These are phyloP conservation scores for Macrochelys suwanniensis DNA, from an alignment of 2,797 vertebrate species.

Conservation along the genomic window DNA sequence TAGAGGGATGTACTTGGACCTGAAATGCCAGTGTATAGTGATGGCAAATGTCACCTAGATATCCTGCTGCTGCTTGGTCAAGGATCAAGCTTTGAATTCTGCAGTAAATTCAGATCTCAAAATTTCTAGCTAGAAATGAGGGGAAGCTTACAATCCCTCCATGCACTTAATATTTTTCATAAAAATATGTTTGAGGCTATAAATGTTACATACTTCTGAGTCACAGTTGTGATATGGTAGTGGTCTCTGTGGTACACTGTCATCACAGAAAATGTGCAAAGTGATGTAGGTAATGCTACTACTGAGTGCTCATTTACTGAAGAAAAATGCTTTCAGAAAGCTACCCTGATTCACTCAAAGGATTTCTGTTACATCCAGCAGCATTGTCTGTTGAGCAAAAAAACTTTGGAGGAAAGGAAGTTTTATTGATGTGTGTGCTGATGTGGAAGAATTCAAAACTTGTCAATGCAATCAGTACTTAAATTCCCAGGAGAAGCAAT, in stretches of 20 bases:
- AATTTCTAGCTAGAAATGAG: background rate
- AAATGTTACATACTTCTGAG: background rate
- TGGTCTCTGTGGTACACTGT: background rate
- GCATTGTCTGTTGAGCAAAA: background rate
- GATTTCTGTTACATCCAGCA: background rate
- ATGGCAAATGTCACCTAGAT: background rate
- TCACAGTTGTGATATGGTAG: background rate
- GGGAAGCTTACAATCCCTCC: background rate
- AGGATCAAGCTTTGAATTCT: background rate
- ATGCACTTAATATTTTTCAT: background rate
- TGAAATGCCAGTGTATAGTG: background rate
- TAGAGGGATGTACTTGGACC: background rate
- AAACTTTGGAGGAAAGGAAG: background rate
- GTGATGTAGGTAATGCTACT: background rate
- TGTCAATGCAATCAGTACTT: background rate
- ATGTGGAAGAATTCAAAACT: background rate
- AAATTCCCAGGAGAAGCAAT: background rate
- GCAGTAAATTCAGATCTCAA: background rate
- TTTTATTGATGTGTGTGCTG: background rate
- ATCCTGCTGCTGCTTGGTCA: background rate
- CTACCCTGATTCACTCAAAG: background rate
- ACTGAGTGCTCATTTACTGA: background rate
- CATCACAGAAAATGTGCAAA: background rate
- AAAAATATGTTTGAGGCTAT: background rate
- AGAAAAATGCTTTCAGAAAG: background rate